Evolutionary conservation across 2,888 invertebrate genomes (phyloP), one percentile per base, ranked within the genome.

Genomic region (Physocephala rufipes): DNA sequence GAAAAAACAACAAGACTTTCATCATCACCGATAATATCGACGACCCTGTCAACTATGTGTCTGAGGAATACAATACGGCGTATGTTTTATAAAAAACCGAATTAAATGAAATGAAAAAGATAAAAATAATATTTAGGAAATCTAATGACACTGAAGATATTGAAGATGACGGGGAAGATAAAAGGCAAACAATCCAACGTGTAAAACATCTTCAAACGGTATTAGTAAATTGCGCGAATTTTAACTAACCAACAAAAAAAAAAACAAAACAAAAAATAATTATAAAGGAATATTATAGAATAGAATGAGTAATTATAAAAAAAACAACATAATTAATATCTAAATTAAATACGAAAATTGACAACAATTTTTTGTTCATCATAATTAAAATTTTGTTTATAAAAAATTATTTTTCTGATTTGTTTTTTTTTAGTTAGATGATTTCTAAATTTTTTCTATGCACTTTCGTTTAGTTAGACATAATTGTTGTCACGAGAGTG

Each of bases 11-110:
- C 36, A 45, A 64, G 49, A 30, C 67, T 59, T 59, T 73, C 76
- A 43, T 67, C 76, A 53, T 73, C 75, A 70, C 73, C 75, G 19
- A 74, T 73, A 13, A 72, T 74, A 55, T 63, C 74, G 73, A 74
- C 73, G 59, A 74, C 73, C 58, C 73, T 73, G 53, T 71, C 74
- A 70, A 80, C 79, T 58, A 78, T 82, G 73, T 83, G 80, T 73
- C 83, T 84, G 84, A 84, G 84, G 72, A 83, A 80, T 74, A 83
- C 84, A 2, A 70, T 82, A 73, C 79, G 84, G 24, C 84, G 82
- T 58, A 83, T 83, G 75, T 83, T 83, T 77, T 82, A 81, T 53
- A 75, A 76, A 70, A 77, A 71, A 77, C 75, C 70, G 76, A 70
- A 78, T 69, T 69, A 68, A 71, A 79, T 21, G 75, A 81, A 49